These are phyloP conservation scores for Atopsyche davidsoni DNA, from an alignment of 1,140 invertebrate species.

Conservation along the genomic window DNA sequence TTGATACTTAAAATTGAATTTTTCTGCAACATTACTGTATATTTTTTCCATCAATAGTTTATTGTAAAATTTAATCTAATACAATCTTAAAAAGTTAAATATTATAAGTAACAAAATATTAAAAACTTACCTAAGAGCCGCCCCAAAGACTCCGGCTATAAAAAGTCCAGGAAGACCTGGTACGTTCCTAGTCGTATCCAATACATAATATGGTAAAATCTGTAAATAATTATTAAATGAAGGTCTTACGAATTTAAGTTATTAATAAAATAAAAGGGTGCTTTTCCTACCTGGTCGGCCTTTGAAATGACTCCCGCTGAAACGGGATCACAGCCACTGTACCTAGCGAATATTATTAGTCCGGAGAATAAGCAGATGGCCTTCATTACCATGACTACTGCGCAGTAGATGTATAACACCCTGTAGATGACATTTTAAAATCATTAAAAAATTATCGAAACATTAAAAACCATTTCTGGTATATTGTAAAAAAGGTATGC, in stretches of 20 bases:
- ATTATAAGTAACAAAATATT: conserved; percentile 2
- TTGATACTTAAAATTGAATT: no score
- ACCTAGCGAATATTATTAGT: conserved; percentile 42
- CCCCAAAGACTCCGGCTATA: conserved; percentile 58
- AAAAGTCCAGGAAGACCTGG: conserved; percentile 67
- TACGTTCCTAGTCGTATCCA: conserved; percentile 53
- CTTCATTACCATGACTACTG: conserved; percentile 44
- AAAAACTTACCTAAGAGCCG: conserved; percentile 49
- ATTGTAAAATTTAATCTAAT: no score
- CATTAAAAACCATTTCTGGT: background rate
- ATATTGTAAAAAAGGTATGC: background rate
- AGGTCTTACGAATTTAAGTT: no score
- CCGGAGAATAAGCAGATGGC: conserved; percentile 41
- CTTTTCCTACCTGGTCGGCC: conserved; percentile 39
- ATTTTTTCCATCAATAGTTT: no score
- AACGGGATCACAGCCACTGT: conserved; percentile 42
- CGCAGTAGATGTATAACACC: conserved; percentile 38
- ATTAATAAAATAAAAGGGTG: background rate
- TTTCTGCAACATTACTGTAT: no score
- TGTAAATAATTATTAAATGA: conserved; percentile 6
- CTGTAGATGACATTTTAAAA: conserved; percentile 24
- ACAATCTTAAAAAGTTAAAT: conserved; percentile 6
- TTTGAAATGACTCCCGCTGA: conserved; percentile 41
- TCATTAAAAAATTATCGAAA: background rate
- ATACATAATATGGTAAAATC: conserved; percentile 55